Evolutionary conservation across 1,140 invertebrate genomes (phyloP), one percentile per base, ranked within the genome.

Genomic region (Rhynchophorus ferrugineus): DNA sequence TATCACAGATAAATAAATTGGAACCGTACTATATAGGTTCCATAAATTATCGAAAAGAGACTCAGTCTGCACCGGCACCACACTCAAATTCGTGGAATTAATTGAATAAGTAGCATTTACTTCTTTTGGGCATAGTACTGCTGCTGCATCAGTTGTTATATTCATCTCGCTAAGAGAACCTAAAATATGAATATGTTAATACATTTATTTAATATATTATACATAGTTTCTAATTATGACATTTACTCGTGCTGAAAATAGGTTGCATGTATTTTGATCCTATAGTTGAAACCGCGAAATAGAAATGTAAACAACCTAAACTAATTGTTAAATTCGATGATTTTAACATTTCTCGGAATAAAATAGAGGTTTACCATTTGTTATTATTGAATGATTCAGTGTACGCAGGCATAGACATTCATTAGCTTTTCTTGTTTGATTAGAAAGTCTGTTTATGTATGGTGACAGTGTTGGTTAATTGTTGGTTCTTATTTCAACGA

Each of bases 21-120:
- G 91, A 9, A 94, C 90, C 0, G 89, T 91, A 11, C 74, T 74
- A 60, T 85, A 75, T 11, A 88, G 71, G 59, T 83, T 75, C 88
- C 87, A 91, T 19, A 73, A 50, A 56, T 66, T 65, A 24, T 75
- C 63, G 21, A 62, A 69, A 5, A 37, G 11, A 14, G 50, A 39
- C 20, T 34, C 54, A 48, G 53, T 56, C 22, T 64, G 63, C 8
- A 57, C 70, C 75, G 8, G 69, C 67, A 36, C 13, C 8, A n/a
- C 13, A 24, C 42, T 55, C 9, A 65, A 59, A 8, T 44, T 54
- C 19, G 11, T 50, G 14, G 9, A 7, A 19, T 41, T 44, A 21
- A 20, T n/a, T 17, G 36, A 17, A 3, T 9, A 13, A 14, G 42
- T 45, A 20, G 24, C 19, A 6, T 39, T 49, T 33, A 22, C 6